A percentile compares a stretch with the other conserved stretches of the same genome.
phyloP scores from a whole-genome alignment of 2,888 invertebrate genomes.

The Drosophila percnosoma region DNA sequence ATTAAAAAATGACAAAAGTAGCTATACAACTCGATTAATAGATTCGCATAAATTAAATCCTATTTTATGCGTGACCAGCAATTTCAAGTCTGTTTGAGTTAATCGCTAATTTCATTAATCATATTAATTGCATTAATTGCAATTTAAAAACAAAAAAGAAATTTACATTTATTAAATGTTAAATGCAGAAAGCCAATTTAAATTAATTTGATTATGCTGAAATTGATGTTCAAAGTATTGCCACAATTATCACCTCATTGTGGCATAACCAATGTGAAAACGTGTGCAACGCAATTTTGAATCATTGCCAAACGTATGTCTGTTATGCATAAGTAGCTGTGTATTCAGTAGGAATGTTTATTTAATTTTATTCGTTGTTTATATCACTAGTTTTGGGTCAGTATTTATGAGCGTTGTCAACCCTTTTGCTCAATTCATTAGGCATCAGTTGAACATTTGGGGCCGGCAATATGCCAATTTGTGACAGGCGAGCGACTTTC shows the following conservation, averaged over 20 bases:
- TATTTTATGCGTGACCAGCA: background rate
- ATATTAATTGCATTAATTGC: slow-evolving; percentile 22
- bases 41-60: background rate
- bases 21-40: background rate
- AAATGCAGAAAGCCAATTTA: background rate
- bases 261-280: slow-evolving; percentile 1
- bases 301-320: slow-evolving; percentile 5
- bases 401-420: slow-evolving; percentile 31
- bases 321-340: slow-evolving; percentile 15
- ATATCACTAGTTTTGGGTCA: slow-evolving; percentile 7
- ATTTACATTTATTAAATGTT: slow-evolving; percentile 1
- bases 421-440: slow-evolving; percentile 52
- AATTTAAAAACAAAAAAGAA: background rate
- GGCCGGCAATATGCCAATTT: slow-evolving; percentile 39
- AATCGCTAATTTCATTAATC: slow-evolving; percentile 2
- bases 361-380: slow-evolving; percentile 10
- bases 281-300: slow-evolving; percentile 10
- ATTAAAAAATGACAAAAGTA: background rate
- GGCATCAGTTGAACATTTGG: slow-evolving; percentile 21
- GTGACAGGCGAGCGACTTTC: slow-evolving; percentile 39
- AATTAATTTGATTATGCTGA: slow-evolving; percentile 45
- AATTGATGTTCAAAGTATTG: slow-evolving; percentile 41
- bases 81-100: background rate
- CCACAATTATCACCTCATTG: slow-evolving; percentile 26
- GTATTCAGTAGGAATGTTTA: background rate